phyloP scores from a whole-genome alignment of 2,888 invertebrate genomes.

The Eretmocerus hayati region DNA sequence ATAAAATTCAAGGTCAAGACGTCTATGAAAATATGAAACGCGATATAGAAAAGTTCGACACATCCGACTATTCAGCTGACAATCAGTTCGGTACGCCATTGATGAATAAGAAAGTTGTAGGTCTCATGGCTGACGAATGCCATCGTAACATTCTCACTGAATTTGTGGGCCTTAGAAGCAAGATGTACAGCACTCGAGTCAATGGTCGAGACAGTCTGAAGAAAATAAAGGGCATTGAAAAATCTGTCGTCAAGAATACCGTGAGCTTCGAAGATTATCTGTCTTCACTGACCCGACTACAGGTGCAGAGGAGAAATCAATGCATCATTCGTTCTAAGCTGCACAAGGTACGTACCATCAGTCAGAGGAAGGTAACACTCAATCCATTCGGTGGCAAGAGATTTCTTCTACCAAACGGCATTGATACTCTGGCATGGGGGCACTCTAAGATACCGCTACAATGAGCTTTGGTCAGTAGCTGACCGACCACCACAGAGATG shows the following conservation, averaged over 20 bases:
- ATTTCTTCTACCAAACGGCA: background rate
- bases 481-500: no score
- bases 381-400: background rate
- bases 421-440: background rate
- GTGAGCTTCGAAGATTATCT: background rate
- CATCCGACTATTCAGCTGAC: constrained; percentile 17
- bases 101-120: constrained; percentile 5
- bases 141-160: background rate
- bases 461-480: no score
- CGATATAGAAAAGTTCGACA: constrained; percentile 16
- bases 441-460: no score
- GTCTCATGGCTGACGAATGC: background rate
- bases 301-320: background rate
- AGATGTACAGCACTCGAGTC: background rate
- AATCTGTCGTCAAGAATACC: background rate
- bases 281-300: background rate
- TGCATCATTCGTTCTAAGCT: background rate
- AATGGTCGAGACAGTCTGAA: background rate
- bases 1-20: background rate
- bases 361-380: background rate
- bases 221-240: background rate
- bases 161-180: background rate
- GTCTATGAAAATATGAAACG: background rate
- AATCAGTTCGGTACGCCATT: constrained; percentile 19
- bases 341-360: background rate